These are phyloP conservation scores for Labia minor DNA, from an alignment of 2,888 invertebrate genomes.

Conservation along the genomic window DNA sequence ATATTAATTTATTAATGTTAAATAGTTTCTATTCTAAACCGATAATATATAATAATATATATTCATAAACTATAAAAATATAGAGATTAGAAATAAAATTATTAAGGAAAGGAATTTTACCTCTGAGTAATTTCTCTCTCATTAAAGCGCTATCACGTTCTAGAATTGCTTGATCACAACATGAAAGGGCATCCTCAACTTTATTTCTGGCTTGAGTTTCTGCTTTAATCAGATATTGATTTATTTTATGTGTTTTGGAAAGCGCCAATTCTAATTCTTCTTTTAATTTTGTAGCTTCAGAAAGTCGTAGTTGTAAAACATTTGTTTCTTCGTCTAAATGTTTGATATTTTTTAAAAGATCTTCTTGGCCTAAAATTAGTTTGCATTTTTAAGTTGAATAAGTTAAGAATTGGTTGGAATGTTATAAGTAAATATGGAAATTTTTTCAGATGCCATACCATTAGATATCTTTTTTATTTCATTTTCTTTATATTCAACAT, in stretches of 20 bases:
- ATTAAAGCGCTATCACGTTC: not conserved
- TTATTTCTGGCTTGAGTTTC: not conserved
- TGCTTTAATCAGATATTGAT: constrained; percentile 1
- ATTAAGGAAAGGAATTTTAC: too few species aligned
- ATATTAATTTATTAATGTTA: too few species aligned
- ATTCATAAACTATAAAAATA: too few species aligned
- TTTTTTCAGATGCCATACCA: not conserved
- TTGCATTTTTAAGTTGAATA: too few species aligned
- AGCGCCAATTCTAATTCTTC: not conserved
- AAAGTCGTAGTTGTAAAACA: not conserved
- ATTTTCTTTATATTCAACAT: constrained; percentile 29
- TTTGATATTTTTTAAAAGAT: not conserved
- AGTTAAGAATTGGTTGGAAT: not conserved
- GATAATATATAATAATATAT: too few species aligned
- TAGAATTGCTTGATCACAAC: not conserved
- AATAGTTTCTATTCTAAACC: too few species aligned
- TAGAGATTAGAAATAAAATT: too few species aligned
- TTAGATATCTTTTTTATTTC: constrained; percentile 27
- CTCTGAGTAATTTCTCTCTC: constrained; percentile 2
- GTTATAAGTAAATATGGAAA: not conserved
- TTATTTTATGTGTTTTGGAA: not conserved
- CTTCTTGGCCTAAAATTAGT: not conserved
- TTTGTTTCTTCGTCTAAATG: not conserved
- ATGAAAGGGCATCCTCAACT: constrained; percentile 16
- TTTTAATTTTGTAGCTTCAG: not conserved